Evolutionary conservation across 2,113 vertebrate genomes (phyloP).

Genomic region (Pycnonotus jocosus): DNA sequence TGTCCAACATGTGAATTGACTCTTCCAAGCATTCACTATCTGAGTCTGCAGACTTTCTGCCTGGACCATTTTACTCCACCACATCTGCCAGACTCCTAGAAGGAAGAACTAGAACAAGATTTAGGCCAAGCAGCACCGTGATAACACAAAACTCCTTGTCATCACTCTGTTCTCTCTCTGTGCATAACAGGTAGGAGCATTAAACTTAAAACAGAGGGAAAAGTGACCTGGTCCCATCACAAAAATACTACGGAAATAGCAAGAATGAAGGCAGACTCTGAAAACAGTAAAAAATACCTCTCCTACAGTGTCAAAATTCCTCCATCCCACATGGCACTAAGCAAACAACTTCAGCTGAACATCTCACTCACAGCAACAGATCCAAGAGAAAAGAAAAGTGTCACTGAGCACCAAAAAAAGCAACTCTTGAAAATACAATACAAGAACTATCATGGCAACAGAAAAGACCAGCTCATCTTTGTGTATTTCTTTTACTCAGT

Average conservation of each 20-base stretch:
- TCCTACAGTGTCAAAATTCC: background rate
- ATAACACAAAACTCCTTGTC: background rate
- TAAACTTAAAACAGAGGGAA: background rate
- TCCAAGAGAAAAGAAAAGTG: background rate
- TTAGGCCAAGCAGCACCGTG: background rate
- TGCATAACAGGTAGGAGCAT: background rate
- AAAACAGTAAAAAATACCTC: background rate
- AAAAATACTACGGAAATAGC: background rate
- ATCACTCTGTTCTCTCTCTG: background rate
- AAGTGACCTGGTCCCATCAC: background rate
- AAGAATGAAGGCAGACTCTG: background rate
- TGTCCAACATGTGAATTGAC: background rate
- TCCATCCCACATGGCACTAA: background rate
- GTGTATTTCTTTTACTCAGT: background rate
- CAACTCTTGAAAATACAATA: background rate
- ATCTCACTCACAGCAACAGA: background rate
- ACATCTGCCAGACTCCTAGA: background rate
- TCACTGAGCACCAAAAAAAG: background rate
- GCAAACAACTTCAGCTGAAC: background rate
- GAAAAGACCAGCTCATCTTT: background rate
- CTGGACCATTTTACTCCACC: background rate
- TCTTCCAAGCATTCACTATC: background rate
- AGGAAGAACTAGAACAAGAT: background rate
- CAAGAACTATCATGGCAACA: background rate
- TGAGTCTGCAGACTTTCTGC: background rate